Base-by-base conservation (phyloP, 2,797 vertebrate genomes). In the Mormyrus hasselquistii region DNA sequence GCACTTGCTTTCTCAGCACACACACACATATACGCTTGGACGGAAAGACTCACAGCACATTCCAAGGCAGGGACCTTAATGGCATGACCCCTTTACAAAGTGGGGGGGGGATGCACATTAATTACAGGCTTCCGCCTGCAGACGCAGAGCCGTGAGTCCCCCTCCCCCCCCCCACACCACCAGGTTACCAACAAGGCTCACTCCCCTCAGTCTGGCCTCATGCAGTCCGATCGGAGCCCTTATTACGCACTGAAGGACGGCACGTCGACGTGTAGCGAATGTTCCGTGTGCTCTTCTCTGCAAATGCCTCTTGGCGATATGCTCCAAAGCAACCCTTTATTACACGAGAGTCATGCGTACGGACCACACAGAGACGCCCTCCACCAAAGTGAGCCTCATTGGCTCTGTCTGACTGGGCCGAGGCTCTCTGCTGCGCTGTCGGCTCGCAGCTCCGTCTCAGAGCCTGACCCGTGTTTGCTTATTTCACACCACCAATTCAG, bases 171-270 rank as follows among this genome's bases (percentile, higher is more conserved):
- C 79, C n/a, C 79, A 16, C 90, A 82, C 89, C 88, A 49, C 55
- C 88, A 90, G 88, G 89, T 90, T 86, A 90, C n/a, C 8, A 38
- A 62, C 16, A 10, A 87, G 62, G 22, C 16, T 5, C 86, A 49
- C 41, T 22, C 19, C 55, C 86, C 84, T 69, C 84, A 85, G 86
- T 87, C 86, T 62, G 79, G 90, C 84, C 87, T 49, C 87, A 53
- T 47, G 87, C 87, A 38, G 49, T n/a, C 76, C 73, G 88, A 88
- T 82, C 87, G 89, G 89, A 89, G 89, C 84, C 88, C 92, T 89
- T 91, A 91, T 92, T 91, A 91, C 86, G 49, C 88, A 6, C 85
- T 41, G 29, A 8, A 7, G 12, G 29, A 57, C 52, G 41, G 29
- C 85, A 19, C 16, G 12, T 38, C 14, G 16, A 41, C 2, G 85